phyloP scores from a whole-genome alignment of 1,140 invertebrate genomes.

The Sitobion miscanthi region DNA sequence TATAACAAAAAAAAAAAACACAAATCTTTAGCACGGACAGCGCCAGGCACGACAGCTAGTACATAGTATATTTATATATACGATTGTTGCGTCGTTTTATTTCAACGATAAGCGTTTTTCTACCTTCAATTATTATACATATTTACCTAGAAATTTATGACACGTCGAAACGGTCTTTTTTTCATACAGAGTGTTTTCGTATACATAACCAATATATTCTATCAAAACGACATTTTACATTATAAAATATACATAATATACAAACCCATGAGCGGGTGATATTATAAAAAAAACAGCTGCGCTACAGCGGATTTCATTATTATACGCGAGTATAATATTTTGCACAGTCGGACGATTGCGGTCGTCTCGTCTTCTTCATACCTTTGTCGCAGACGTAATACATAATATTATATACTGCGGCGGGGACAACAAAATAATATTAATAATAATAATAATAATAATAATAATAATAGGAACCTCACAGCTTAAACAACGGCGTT shows the following conservation, averaged over 20 bases:
- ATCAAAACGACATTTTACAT: background rate
- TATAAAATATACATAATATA: background rate
- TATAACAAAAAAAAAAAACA: too few relatives aligned
- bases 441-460: background rate
- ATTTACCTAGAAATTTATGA: background rate
- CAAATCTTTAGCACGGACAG: too few relatives aligned
- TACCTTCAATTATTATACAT: background rate
- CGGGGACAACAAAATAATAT: background rate
- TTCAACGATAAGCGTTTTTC: background rate
- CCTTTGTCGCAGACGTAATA: background rate
- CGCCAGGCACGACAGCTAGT: too few relatives aligned
- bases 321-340: background rate
- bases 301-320: background rate
- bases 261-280: background rate
- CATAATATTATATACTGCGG: background rate
- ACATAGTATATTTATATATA: background rate
- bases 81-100: background rate
- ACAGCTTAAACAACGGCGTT: background rate
- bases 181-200: background rate
- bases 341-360: background rate
- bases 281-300: background rate
- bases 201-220: background rate
- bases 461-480: background rate
- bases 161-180: background rate
- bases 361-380: background rate